Evolutionary conservation across 2,113 vertebrate genomes (phyloP).

Genomic region (Pseudonaja textilis): DNA sequence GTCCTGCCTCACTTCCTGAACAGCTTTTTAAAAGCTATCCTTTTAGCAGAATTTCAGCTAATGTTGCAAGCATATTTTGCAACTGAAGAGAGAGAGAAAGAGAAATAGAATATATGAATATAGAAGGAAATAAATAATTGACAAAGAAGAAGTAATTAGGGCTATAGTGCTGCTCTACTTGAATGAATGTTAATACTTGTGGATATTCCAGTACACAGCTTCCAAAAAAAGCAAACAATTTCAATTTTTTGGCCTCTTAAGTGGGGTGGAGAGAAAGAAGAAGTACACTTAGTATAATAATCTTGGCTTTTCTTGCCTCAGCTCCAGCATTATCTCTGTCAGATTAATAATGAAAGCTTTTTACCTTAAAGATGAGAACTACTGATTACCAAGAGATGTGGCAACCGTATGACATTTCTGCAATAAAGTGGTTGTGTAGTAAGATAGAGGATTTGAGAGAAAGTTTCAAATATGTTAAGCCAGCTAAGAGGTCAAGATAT

Average conservation of each 20-base stretch:
- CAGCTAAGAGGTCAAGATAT: background rate
- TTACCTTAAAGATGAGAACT: background rate
- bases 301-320: constrained; percentile 3
- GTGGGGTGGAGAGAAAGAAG: background rate
- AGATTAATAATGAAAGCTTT: constrained; percentile 4
- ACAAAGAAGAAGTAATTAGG: background rate
- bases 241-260: background rate
- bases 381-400: background rate
- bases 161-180: background rate
- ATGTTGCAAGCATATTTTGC: background rate
- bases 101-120: background rate
- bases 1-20: background rate
- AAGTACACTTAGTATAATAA: background rate
- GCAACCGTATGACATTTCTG: background rate
- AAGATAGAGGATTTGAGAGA: background rate
- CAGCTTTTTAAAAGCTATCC: background rate
- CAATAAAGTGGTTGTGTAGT: background rate
- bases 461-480: background rate
- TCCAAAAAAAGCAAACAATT: background rate
- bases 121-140: background rate
- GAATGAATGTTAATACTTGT: background rate
- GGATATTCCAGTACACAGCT: background rate
- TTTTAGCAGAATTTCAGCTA: too few relatives aligned
- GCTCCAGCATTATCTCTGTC: background rate
- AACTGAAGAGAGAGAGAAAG: background rate